Evolutionary conservation across 2,797 vertebrate species (phyloP).

Genomic region (Alcedo quadribrachys): DNA sequence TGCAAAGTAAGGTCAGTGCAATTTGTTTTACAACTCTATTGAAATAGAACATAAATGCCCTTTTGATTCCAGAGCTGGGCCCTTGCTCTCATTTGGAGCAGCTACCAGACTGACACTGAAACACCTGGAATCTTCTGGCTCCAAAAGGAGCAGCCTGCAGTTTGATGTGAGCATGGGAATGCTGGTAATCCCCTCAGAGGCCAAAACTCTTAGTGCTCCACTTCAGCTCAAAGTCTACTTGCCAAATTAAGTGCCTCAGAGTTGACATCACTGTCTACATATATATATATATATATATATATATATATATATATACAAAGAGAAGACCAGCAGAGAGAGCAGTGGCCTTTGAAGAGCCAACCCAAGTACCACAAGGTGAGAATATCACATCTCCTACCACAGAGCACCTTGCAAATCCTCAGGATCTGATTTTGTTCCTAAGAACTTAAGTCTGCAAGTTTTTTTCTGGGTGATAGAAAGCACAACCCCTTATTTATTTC

Average conservation of each 20-base stretch:
- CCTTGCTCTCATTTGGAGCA: not conserved
- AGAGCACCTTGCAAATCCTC: not conserved
- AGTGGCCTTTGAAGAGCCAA: not conserved
- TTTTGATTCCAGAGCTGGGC: not conserved
- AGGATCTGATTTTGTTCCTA: not conserved
- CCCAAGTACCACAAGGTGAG: not conserved
- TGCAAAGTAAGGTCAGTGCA: conserved; percentile 28
- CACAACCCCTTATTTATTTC: not conserved
- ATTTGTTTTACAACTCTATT: conserved; percentile 36
- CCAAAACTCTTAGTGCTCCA: not conserved
- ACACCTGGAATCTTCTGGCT: not conserved
- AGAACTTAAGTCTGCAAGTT: not conserved
- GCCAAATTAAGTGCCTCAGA: not conserved
- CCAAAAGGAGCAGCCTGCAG: not conserved
- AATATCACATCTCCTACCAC: not conserved
- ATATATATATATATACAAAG: no score
- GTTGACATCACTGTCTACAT: not conserved
- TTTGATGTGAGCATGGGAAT: not conserved
- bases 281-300: no score
- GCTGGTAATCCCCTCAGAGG: not conserved
- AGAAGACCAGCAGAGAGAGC: not conserved
- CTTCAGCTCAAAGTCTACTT: not conserved
- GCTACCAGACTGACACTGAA: not conserved
- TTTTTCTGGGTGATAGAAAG: not conserved
- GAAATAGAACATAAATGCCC: conserved; percentile 1